Conservation (phyloP, 2,888 invertebrate species). For the Eulithis prunata region DNA sequence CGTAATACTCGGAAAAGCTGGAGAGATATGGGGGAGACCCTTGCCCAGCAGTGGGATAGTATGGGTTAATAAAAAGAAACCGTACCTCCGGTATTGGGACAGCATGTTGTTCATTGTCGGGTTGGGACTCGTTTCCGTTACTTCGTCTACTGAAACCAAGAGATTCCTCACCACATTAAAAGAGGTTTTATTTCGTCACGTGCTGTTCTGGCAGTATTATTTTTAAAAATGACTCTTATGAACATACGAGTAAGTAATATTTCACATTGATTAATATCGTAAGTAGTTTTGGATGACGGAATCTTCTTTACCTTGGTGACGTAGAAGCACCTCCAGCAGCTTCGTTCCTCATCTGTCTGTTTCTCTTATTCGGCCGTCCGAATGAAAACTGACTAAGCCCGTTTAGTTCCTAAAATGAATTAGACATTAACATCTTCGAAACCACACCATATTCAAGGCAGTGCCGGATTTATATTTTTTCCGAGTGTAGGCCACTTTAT, state of each 20-base stretch:
- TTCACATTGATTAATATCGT: too few relatives aligned
- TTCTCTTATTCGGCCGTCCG: conserved; percentile 68
- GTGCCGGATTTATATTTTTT: too few relatives aligned
- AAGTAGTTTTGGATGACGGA: too few relatives aligned
- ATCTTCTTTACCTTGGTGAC: conserved; percentile 36
- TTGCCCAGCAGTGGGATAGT: too few relatives aligned
- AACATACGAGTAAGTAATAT: too few relatives aligned
- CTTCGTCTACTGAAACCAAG: conserved; percentile 57
- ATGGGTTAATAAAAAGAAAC: too few relatives aligned
- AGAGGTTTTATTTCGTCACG: too few relatives aligned
- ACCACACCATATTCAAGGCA: background rate
- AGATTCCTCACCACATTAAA: background rate
- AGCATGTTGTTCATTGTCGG: conserved; percentile 63
- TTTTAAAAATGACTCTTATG: too few relatives aligned
- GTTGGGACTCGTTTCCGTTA: conserved; percentile 72
- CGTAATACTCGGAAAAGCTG: too few relatives aligned
- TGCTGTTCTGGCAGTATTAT: too few relatives aligned
- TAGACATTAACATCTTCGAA: background rate
- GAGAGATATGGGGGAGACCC: too few relatives aligned
- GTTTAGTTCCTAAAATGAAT: conserved; percentile 50
- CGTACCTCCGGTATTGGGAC: conserved; percentile 64
- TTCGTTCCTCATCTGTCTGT: conserved; percentile 57
- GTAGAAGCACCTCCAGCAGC: conserved; percentile 50
- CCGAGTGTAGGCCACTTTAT: too few relatives aligned
- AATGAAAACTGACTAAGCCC: conserved; percentile 53